Conservation (phyloP, 2,113 vertebrate species). For the Cyphomyrus discorhynchus region DNA sequence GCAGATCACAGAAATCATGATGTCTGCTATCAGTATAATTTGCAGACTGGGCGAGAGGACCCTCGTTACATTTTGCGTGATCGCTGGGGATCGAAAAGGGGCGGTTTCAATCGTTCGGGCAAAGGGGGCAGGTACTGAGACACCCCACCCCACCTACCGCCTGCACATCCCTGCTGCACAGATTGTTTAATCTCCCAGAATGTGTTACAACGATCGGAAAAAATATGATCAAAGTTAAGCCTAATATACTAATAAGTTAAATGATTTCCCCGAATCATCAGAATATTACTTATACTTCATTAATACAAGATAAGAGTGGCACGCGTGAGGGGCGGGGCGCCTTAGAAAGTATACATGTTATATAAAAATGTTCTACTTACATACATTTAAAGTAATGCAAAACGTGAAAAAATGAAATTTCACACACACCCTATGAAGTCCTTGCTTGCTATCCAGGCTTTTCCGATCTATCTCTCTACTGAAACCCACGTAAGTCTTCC, state of each 20-base stretch:
- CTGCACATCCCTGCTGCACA: background rate
- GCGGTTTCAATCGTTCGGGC: background rate
- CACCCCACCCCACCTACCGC: background rate
- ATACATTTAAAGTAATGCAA: background rate
- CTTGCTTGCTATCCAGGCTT: background rate
- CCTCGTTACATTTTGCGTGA: background rate
- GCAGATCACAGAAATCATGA: background rate
- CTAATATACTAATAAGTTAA: background rate
- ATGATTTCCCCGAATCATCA: background rate
- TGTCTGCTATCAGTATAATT: background rate
- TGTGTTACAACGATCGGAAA: background rate
- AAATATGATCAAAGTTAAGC: background rate
- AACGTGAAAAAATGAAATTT: background rate
- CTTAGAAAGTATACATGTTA: background rate
- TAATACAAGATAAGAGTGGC: background rate
- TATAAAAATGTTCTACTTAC: background rate
- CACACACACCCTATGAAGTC: background rate
- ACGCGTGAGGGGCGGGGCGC: background rate
- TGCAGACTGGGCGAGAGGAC: background rate
- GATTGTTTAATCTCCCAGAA: background rate
- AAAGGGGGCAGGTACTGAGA: background rate
- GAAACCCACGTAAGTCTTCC: background rate
- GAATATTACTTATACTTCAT: background rate
- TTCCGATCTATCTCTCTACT: background rate
- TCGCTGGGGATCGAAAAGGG: background rate